Evolutionary conservation across 2,113 vertebrate species (phyloP).

Genomic region (Trematomus loennbergii): DNA sequence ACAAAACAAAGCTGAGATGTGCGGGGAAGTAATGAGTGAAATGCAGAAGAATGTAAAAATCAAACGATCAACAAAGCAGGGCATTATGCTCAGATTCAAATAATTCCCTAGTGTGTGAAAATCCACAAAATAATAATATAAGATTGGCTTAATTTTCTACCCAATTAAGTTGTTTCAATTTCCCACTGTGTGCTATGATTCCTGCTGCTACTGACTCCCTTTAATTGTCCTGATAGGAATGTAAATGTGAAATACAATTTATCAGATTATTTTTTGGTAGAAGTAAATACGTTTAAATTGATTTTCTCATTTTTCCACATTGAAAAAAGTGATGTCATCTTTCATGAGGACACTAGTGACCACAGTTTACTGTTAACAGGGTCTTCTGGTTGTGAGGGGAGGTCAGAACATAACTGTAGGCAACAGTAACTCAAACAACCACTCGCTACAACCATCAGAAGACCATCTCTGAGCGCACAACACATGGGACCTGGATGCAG

Average conservation of each 20-base stretch:
- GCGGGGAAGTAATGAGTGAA: not conserved
- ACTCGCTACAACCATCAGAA: too few relatives aligned
- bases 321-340: not conserved
- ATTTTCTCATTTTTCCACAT: not conserved
- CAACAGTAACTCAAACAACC: too few relatives aligned
- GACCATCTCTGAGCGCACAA: too few relatives aligned
- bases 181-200: not conserved
- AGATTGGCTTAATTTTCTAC: conserved; percentile 44
- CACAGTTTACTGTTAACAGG: not conserved
- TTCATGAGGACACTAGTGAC: not conserved
- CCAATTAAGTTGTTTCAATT: conserved; percentile 30
- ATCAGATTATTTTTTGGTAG: not conserved
- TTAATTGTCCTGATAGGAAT: conserved; percentile 13
- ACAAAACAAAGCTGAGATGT: not conserved
- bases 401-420: not conserved
- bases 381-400: not conserved
- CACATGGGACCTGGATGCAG: too few relatives aligned
- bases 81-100: conserved; percentile 2
- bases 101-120: conserved; percentile 15
- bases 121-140: conserved; percentile 23
- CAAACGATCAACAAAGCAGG: not conserved
- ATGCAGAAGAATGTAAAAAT: conserved; percentile 4
- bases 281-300: not conserved
- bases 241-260: not conserved
- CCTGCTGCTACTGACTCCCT: conserved; percentile 17